These are phyloP conservation scores for Aegypius monachus DNA, from an alignment of 2,113 vertebrate genomes.

Conservation along the genomic window DNA sequence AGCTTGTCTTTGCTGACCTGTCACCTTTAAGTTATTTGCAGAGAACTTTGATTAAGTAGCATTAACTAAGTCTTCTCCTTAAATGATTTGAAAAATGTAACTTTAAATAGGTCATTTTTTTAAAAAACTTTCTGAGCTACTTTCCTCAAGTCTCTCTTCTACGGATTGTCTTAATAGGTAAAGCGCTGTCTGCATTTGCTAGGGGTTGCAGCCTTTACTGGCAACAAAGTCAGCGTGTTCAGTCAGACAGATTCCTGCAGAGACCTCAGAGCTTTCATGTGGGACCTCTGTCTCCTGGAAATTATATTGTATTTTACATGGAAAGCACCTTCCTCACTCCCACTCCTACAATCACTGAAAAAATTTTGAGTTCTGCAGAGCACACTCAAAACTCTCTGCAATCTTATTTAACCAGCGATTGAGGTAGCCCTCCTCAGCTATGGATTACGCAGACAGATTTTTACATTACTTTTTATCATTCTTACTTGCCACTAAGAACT, in stretches of 20 bases:
- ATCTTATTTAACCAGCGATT: not conserved
- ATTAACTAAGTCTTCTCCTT: conserved; percentile 57
- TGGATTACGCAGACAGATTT: not conserved
- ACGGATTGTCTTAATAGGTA: not conserved
- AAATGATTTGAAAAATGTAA: conserved; percentile 45
- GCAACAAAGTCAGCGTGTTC: not conserved
- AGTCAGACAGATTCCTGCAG: not conserved
- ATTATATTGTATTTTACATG: not conserved
- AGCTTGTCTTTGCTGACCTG: conserved; percentile 72
- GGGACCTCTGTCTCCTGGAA: not conserved
- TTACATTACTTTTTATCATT: not conserved
- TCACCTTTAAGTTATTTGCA: conserved; percentile 70
- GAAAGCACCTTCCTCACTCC: not conserved
- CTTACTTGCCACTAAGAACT: not conserved
- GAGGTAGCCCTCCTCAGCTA: not conserved
- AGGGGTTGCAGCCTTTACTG: not conserved
- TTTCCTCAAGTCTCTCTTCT: not conserved
- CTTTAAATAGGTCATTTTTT: conserved; percentile 59
- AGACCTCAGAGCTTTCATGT: not conserved
- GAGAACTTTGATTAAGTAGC: conserved; percentile 64
- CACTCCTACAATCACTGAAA: not conserved
- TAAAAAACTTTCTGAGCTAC: not conserved
- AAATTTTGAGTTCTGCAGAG: not conserved
- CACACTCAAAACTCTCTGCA: not conserved
- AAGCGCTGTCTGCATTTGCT: not conserved